Evolutionary conservation across 2,888 invertebrate species (phyloP), one percentile per base, ranked within the genome.

Genomic region (Caenorhabditis angaria): DNA sequence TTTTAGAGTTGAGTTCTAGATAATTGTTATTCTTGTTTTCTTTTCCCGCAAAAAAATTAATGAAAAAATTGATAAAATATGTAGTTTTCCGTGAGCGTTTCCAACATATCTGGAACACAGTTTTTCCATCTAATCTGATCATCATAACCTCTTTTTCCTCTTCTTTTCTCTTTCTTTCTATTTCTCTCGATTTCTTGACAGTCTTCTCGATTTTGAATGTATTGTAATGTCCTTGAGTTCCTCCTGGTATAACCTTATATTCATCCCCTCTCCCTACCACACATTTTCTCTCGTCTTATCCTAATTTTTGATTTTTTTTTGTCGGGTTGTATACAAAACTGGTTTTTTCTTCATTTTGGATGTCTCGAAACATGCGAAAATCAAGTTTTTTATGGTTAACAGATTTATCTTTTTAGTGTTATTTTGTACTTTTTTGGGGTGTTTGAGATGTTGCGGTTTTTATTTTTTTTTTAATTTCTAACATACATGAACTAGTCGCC

Each of bases 221-320:
- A 4, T 24, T 10, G 32, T 41, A 32, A 54, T 61, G n/a, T 65
- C 47, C 35, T 28, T 14, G 25, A 54, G 25, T 25, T 32, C 20
- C 48, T 59, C 27, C 25, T 41, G 32, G 51, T 22, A 25, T 29
- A n/a, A n/a, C n/a, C n/a, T 58, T 32, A 12, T 53, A 3, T 58
- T 53, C n/a, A 51, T 41, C 50, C 28, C 22, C 58, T 27, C n/a
- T n/a, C n/a, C n/a, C n/a, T n/a, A n/a, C n/a, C n/a, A n/a, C n/a
- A n/a, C n/a, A 27, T 59, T 59, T 65, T 8, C 27, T 41, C 53
- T 10, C 54, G 59, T 61, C 8, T 53, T 3, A 25, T 61, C 27
- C 10, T 22, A 29, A n/a, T 35, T 28, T 27, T 41, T 35, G 20
- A 20, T n/a, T 14, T 14, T 27, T 3, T 55, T 28, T 55, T 28